phyloP scores from a whole-genome alignment of 2,888 invertebrate species.

The Stenchaetothrips biformis region DNA sequence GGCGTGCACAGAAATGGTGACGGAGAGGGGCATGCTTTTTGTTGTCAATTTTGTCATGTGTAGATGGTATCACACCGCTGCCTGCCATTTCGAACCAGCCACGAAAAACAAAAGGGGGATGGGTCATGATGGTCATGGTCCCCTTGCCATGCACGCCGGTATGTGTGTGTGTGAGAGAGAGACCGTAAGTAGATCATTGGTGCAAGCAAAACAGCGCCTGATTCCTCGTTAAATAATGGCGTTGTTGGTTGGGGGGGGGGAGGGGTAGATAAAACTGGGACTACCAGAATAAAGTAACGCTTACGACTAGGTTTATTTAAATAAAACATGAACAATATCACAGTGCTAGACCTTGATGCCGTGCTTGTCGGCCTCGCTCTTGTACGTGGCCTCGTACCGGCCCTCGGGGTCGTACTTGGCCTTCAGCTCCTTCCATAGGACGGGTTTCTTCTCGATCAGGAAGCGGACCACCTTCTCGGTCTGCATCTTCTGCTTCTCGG shows the following conservation, averaged over 20 bases:
- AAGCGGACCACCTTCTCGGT: slow-evolving; percentile 36
- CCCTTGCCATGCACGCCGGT: no score
- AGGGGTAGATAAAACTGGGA: not conserved
- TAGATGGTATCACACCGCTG: no score
- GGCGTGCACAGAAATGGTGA: no score
- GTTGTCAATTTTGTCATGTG: no score
- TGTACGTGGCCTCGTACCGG: slow-evolving; percentile 33
- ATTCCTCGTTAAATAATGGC: not conserved
- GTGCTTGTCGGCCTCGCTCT: not conserved
- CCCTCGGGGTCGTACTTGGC: slow-evolving; percentile 38
- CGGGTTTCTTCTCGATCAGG: slow-evolving; percentile 36
- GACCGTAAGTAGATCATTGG: no score
- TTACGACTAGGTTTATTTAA: not conserved
- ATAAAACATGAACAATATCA: not conserved
- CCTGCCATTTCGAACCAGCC: no score
- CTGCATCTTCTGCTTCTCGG: slow-evolving; percentile 36
- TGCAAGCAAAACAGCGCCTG: no score
- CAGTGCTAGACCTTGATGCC: slow-evolving; percentile 5
- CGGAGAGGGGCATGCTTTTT: no score
- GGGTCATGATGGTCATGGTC: no score
- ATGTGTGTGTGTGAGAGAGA: no score
- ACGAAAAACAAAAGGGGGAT: no score
- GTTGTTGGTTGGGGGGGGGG: not conserved
- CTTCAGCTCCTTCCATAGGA: slow-evolving; percentile 36
- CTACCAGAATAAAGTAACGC: not conserved